Evolutionary conservation across 2,797 vertebrate species (phyloP).

Genomic region (Xenops minutus): DNA sequence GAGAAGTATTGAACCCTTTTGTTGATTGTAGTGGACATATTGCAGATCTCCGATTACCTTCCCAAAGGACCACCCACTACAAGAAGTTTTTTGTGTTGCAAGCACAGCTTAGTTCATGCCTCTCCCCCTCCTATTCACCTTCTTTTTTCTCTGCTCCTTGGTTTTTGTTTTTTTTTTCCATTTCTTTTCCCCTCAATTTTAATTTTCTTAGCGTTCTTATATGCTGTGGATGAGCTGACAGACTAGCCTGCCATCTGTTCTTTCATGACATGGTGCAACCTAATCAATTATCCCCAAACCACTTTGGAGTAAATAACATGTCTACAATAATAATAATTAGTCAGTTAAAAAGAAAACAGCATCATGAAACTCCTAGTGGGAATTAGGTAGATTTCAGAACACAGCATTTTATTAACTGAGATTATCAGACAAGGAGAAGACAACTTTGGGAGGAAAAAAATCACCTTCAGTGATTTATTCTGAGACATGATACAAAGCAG

Average conservation of each 20-base stretch:
- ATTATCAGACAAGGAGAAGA: not conserved
- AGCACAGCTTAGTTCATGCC: conserved; percentile 81
- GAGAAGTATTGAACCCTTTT: conserved; percentile 82
- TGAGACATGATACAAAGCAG: not conserved
- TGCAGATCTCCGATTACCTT: conserved; percentile 82
- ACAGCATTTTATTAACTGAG: not conserved
- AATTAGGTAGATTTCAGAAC: conserved; percentile 59
- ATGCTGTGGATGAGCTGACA: conserved; percentile 39
- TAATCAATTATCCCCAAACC: conserved; percentile 72
- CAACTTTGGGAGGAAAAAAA: not conserved
- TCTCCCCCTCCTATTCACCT: conserved; percentile 64
- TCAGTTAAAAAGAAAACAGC: conserved; percentile 68
- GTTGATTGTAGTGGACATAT: conserved; percentile 87
- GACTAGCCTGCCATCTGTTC: conserved; percentile 84
- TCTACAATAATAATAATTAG: conserved; percentile 73
- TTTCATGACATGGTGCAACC: conserved; percentile 83
- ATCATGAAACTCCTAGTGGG: conserved; percentile 23
- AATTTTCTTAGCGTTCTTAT: conserved; percentile 29
- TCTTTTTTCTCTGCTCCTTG: not conserved
- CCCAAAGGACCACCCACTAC: conserved; percentile 89
- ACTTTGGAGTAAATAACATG: conserved; percentile 71
- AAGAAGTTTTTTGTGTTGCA: conserved; percentile 88
- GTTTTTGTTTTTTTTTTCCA: fast-evolving
- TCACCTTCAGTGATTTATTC: not conserved
- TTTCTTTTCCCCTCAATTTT: not conserved